These are phyloP conservation scores for Corella eumyota DNA, from an alignment of 23 tunicate genomes.

Conservation along the genomic window DNA sequence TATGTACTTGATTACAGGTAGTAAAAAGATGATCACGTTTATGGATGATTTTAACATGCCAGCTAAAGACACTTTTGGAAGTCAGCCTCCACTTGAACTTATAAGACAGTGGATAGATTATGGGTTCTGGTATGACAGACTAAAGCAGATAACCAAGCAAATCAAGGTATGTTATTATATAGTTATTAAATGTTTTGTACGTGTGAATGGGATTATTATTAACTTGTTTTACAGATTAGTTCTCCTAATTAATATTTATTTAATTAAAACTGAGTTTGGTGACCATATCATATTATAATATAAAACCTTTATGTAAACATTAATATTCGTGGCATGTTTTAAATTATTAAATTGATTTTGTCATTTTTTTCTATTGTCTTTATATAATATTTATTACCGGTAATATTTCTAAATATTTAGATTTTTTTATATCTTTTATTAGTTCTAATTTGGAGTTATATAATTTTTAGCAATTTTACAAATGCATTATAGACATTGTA, in stretches of 20 bases:
- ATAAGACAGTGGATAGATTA: conserved; percentile 89
- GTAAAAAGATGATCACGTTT: conserved; percentile 84
- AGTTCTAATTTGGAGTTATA: no score
- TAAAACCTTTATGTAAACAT: no score
- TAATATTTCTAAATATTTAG: no score
- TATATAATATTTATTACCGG: no score
- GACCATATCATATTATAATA: no score
- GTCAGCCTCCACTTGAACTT: conserved; percentile 90
- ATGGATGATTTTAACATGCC: conserved; percentile 99
- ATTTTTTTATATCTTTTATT: no score
- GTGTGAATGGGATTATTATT: not conserved
- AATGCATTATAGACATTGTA: no score
- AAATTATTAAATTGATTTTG: no score
- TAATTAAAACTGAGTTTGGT: not conserved
- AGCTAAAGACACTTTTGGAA: conserved; percentile 86
- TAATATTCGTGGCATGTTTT: no score
- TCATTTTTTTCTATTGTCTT: no score
- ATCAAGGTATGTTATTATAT: conserved; percentile 36
- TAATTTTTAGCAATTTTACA: no score
- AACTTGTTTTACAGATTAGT: not conserved
- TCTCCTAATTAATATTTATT: not conserved
- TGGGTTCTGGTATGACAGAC: conserved; percentile 94
- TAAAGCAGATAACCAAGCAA: conserved; percentile 69
- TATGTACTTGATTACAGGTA: no score
- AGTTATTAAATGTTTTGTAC: not conserved